Base-by-base conservation (phyloP, 2,888 invertebrate genomes). In the Myopa testacea region DNA sequence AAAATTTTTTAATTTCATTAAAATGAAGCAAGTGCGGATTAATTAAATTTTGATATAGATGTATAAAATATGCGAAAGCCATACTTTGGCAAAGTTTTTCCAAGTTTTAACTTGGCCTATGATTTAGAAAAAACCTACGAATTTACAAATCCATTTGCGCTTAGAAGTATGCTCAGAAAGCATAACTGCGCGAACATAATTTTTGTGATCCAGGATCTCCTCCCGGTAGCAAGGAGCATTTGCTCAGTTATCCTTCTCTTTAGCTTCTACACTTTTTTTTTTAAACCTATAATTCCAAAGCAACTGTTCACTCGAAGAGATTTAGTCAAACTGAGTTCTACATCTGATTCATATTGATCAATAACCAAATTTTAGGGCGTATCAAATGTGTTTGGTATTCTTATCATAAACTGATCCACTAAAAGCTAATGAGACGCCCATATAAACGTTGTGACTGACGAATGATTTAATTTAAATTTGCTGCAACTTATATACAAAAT, bases 121-220 rank as follows among this genome's bases (percentile, higher is more conserved):
- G 26, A 58, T 6, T 19, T 5, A 58, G 16, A 1, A 26, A n/a
- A 72, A 16, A 80, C 80, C 10, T 78, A 80, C 80, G 80, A 80
- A 34, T 78, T 80, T 8, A 80, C 71, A 68, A 80, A 80, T 62
- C 78, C 80, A 55, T 80, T 52, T 16, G 63, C 75, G 4, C 45
- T 52, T 16, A 67, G 16, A 40, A 60, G 12, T 45, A 69, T 40
- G 45, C 60, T 62, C 14, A 60, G 3, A 16, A 52, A 34, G 37
- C 34, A 38, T 38, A 65, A 14, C 5, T 14, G 65, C 38, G 38
- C 10, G 34, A 65, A 65, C 55, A 55, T 55, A 55, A 8, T 16
- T 55, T 5, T 55, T 55, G 55, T 6, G 16, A 38, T 34, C 65
- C 65, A 65, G 65, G 14, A 65, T 65, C 34, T 6, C 14, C 37